Evolutionary conservation across 2,113 vertebrate species (phyloP), one percentile per base, ranked within the genome.

Genomic region (Epinephelus cyanopodus): DNA sequence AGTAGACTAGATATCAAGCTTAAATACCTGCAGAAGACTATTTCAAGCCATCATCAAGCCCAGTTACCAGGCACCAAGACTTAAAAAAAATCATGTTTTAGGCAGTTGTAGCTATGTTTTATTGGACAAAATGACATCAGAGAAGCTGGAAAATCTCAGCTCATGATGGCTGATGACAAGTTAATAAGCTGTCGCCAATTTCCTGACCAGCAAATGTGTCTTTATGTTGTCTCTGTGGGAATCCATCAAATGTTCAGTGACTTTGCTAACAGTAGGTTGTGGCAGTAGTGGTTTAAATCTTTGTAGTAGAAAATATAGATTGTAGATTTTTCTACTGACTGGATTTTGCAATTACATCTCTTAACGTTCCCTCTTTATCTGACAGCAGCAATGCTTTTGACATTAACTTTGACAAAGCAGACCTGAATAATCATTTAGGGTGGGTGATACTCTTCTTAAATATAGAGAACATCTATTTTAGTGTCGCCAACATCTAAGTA

Each of bases 321-420:
- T 54, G 10, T 2, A 42, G 47, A 53, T 53, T 27, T 64, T 47
- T 17, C 21, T 6, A 29, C 25, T 2, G 19, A 62, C 13, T 7
- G 39, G 7, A 23, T 14, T 23, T 74, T 64, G 17, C 25, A 52
- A 63, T 58, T 3, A 19, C 13, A 6, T 63, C 15, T 39, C n/a
- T 65, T 75, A 25, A 8, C 6, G 27, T 45, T 10, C n/a, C 3
- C 8, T 56, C 0, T 64, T 15, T 12, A 19, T 74, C 60, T 39
- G 33, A 54, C 29, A 63, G 39, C 25, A n/a, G 13, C 39, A 50
- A 37, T 37, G 18, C 6, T 13, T 77, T 27, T 64, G 37, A 47
- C n/a, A 58, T 77, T 33, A 48, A 23, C 12, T 65, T 65, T 63
- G 21, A 74, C 23, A 23, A 50, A 37, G 37, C 71, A 42, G n/a